phyloP scores from a whole-genome alignment of 2,888 invertebrate species.

The Hemithea aestivaria region DNA sequence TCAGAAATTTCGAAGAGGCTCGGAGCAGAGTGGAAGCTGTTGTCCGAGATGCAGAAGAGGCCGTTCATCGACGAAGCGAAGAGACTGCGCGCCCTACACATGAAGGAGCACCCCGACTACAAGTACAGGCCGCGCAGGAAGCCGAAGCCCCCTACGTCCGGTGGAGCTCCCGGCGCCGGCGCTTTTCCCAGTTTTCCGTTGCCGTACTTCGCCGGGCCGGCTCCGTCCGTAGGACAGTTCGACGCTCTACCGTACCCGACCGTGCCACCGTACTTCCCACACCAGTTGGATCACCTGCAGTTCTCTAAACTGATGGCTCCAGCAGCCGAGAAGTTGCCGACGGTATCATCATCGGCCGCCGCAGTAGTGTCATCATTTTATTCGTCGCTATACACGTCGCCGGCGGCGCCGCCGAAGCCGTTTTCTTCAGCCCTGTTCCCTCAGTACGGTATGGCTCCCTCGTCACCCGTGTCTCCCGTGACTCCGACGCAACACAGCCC shows the following conservation, averaged over 20 bases:
- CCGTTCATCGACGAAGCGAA: conserved; percentile 98
- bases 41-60: conserved; percentile 91
- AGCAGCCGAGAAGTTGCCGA: conserved; percentile 64
- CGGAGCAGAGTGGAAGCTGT: conserved; percentile 95
- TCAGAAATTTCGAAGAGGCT: conserved; percentile 94
- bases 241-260: conserved; percentile 82
- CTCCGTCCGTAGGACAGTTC: conserved; percentile 76
- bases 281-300: conserved; percentile 83
- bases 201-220: conserved; percentile 82
- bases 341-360: conserved; percentile 70
- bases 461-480: conserved; percentile 69
- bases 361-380: conserved; percentile 84
- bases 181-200: conserved; percentile 82
- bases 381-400: conserved; percentile 82
- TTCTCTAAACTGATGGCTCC: conserved; percentile 81
- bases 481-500: conserved; percentile 70
- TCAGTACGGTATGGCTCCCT: conserved; percentile 72
- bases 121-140: conserved; percentile 93
- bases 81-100: conserved; percentile 90
- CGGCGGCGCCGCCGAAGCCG: conserved; percentile 71
- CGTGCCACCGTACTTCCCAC: conserved; percentile 87
- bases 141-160: conserved; percentile 85
- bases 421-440: conserved; percentile 75
- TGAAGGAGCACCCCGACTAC: conserved; percentile 95
- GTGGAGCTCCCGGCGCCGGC: conserved; percentile 66